phyloP scores from a whole-genome alignment of 2,797 vertebrate species.

The Macrochelys suwanniensis region DNA sequence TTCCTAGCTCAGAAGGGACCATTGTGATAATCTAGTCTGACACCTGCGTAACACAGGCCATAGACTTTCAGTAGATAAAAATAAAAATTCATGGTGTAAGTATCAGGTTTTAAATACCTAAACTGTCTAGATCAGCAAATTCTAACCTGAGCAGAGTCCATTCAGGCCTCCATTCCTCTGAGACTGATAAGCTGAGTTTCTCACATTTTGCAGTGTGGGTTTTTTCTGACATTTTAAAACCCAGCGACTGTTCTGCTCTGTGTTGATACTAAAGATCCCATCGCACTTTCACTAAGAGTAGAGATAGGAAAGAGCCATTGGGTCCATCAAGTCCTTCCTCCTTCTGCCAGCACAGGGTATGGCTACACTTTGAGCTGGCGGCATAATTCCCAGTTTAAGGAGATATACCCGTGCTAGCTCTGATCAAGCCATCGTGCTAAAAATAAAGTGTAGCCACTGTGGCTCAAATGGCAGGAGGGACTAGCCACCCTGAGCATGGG shows the following conservation, averaged over 20 bases:
- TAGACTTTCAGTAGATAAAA: not conserved
- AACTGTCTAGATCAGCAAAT: not conserved
- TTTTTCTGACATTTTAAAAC: slow-evolving; percentile 14
- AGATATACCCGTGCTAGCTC: not conserved
- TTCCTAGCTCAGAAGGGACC: not conserved
- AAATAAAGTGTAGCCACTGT: not conserved
- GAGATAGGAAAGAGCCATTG: not conserved
- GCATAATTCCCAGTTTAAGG: not conserved
- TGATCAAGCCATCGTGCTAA: not conserved
- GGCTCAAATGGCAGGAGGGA: not conserved
- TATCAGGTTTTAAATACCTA: not conserved
- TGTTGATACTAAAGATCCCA: not conserved
- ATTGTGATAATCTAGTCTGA: not conserved
- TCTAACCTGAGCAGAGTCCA: not conserved
- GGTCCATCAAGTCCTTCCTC: not conserved
- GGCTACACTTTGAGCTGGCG: not conserved
- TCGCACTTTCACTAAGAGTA: not conserved
- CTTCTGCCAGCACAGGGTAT: not conserved
- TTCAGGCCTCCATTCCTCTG: not conserved
- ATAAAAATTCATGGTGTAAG: not conserved
- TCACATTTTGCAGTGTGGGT: fast-evolving
- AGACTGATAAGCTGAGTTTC: not conserved
- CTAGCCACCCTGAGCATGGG: not conserved
- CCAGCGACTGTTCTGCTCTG: not conserved
- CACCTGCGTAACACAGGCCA: not conserved